phyloP scores from a whole-genome alignment of 2,797 vertebrate genomes.

The Sebastes diaconus region DNA sequence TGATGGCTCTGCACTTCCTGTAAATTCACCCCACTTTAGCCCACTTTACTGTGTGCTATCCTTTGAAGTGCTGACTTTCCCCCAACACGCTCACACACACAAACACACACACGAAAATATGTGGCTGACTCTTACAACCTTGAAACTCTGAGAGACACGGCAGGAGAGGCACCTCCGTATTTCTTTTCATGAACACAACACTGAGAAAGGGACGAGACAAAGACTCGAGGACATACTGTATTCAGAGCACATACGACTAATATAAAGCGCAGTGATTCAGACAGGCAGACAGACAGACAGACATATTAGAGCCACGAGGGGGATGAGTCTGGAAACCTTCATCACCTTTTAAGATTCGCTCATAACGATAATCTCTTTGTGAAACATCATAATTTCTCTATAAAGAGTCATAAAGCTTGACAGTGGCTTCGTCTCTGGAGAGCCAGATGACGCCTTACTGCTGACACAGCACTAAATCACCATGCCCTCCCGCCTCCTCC shows the following conservation, averaged over 20 bases:
- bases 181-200: constrained; percentile 10
- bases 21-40: constrained; percentile 55
- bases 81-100: background rate
- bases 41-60: constrained; percentile 32
- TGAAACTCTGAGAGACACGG: constrained; percentile 1
- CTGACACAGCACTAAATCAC: constrained; percentile 75
- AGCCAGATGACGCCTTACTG: constrained; percentile 51
- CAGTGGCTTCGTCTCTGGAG: constrained; percentile 58
- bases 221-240: background rate
- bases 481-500: constrained; percentile 10
- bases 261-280: constrained; percentile 1
- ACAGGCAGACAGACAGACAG: background rate
- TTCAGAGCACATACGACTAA: background rate
- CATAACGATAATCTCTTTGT: constrained; percentile 70
- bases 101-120: background rate
- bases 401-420: constrained; percentile 70
- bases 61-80: constrained; percentile 14
- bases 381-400: constrained; percentile 68
- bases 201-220: background rate
- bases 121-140: background rate
- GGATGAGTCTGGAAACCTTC: constrained; percentile 41
- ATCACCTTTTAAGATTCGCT: constrained; percentile 61
- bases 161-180: background rate
- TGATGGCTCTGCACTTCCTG: constrained; percentile 4
- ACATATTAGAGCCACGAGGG: constrained; percentile 20